Percentiles rank a stretch among this genome's conserved stretches.
Evolutionary conservation across 2,797 vertebrate genomes (phyloP).

Genomic region (Phrynocephalus forsythii): DNA sequence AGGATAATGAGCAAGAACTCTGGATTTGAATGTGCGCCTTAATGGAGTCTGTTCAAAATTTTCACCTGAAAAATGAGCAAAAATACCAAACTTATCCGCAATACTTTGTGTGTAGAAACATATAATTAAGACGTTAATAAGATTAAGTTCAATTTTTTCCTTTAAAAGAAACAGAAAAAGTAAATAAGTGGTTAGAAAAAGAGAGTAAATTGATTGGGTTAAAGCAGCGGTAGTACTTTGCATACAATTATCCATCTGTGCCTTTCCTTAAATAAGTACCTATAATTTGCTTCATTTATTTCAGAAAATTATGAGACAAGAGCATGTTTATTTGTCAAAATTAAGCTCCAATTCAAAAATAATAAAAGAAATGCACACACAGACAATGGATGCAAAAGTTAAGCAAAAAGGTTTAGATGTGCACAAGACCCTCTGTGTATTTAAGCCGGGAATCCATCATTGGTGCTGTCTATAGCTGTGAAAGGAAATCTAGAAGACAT

Average conservation of each 20-base stretch:
- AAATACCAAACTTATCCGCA: slow-evolving; percentile 53
- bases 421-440: slow-evolving; percentile 36
- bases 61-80: slow-evolving; percentile 85
- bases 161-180: slow-evolving; percentile 74
- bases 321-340: slow-evolving; percentile 32
- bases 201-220: slow-evolving; percentile 61
- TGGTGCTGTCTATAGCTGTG: slow-evolving; percentile 66
- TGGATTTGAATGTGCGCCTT: slow-evolving; percentile 98
- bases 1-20: slow-evolving; percentile 97
- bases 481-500: slow-evolving; percentile 76
- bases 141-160: slow-evolving; percentile 68
- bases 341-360: slow-evolving; percentile 59
- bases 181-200: slow-evolving; percentile 68
- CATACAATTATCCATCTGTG: slow-evolving; percentile 56
- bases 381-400: slow-evolving; percentile 56
- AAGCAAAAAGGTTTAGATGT: slow-evolving; percentile 52
- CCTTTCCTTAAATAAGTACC: slow-evolving; percentile 55
- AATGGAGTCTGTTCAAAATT: slow-evolving; percentile 99
- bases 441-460: slow-evolving; percentile 55
- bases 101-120: slow-evolving; percentile 50
- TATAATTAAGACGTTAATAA: slow-evolving; percentile 61
- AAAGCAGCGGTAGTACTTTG: slow-evolving; percentile 62
- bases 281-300: slow-evolving; percentile 11
- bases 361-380: slow-evolving; percentile 78
- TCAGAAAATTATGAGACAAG: slow-evolving; percentile 27